Evolutionary conservation across 2,797 vertebrate genomes (phyloP).

Genomic region (Remorina albescens): DNA sequence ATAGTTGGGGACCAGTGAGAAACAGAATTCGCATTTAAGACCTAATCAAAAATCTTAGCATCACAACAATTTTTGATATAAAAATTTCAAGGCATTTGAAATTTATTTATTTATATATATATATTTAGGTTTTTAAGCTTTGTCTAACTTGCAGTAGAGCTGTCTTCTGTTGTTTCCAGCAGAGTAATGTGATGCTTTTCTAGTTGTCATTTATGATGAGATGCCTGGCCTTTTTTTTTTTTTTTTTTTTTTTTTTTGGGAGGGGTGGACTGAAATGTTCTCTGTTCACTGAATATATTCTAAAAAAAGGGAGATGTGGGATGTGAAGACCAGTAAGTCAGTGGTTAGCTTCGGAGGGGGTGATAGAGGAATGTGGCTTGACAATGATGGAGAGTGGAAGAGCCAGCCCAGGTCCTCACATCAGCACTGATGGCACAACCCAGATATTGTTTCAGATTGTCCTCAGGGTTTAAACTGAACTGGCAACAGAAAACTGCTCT

Average conservation of each 20-base stretch:
- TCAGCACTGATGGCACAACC: not conserved
- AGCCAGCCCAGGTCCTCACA: not conserved
- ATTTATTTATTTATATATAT: no score
- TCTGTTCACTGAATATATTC: not conserved
- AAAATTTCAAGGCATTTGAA: no score
- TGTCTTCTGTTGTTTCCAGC: not conserved
- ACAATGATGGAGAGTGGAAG: not conserved
- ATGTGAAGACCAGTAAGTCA: not conserved
- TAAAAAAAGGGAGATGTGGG: not conserved
- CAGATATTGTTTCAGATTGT: no score
- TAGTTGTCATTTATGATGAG: no score
- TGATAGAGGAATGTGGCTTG: not conserved
- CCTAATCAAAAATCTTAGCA: not conserved
- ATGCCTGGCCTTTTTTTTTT: no score
- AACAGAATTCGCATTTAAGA: no score
- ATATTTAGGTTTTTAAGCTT: not conserved
- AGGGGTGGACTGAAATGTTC: no score
- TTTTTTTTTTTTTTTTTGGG: no score
- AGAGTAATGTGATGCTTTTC: conserved; percentile 56
- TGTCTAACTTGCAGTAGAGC: not conserved
- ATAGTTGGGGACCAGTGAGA: not conserved
- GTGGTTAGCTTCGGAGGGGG: not conserved
- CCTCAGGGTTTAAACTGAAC: not conserved
- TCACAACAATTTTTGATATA: not conserved
- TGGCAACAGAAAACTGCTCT: not conserved